phyloP scores from a whole-genome alignment of 2,797 vertebrate species.

The Oryzias dopingdopingensis region DNA sequence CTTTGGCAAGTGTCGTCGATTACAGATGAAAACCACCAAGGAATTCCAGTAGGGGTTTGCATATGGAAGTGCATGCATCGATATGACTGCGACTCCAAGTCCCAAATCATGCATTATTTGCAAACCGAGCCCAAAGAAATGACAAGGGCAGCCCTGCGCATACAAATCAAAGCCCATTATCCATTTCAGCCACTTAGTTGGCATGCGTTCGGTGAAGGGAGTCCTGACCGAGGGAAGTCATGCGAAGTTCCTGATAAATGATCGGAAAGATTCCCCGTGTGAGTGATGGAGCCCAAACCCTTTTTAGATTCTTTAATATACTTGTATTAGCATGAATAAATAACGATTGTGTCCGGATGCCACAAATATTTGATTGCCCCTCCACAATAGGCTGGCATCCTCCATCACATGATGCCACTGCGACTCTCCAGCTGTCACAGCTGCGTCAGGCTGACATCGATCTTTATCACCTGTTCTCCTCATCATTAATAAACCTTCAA shows the following conservation, averaged over 20 bases:
- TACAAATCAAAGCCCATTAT: slow-evolving; percentile 72
- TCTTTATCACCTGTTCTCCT: slow-evolving; percentile 87
- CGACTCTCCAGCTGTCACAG: slow-evolving; percentile 91
- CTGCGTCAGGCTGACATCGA: slow-evolving; percentile 82
- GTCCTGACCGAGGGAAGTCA: slow-evolving; percentile 61
- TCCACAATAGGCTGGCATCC: slow-evolving; percentile 90
- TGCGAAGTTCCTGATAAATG: slow-evolving; percentile 88
- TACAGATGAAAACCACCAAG: slow-evolving; percentile 52
- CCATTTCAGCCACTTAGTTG: slow-evolving; percentile 64
- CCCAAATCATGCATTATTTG: slow-evolving; percentile 71
- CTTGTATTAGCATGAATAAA: slow-evolving; percentile 99
- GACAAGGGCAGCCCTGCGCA: slow-evolving; percentile 54
- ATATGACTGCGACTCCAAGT: slow-evolving; percentile 33
- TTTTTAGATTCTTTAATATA: slow-evolving; percentile 99
- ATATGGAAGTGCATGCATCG: slow-evolving; percentile 24
- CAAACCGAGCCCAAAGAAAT: slow-evolving; percentile 66
- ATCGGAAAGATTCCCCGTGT: slow-evolving; percentile 89
- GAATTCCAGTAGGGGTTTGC: slow-evolving; percentile 37
- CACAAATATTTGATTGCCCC: slow-evolving; percentile 98
- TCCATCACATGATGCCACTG: slow-evolving; percentile 87
- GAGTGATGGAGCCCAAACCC: slow-evolving; percentile 94
- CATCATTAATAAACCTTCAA: slow-evolving; percentile 80
- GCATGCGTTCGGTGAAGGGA: slow-evolving; percentile 28
- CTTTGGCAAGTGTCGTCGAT: slow-evolving; percentile 63
- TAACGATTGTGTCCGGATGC: slow-evolving; percentile 91